Base-by-base conservation (phyloP, 2,888 invertebrate species). In the Stomorhina lunata region DNA sequence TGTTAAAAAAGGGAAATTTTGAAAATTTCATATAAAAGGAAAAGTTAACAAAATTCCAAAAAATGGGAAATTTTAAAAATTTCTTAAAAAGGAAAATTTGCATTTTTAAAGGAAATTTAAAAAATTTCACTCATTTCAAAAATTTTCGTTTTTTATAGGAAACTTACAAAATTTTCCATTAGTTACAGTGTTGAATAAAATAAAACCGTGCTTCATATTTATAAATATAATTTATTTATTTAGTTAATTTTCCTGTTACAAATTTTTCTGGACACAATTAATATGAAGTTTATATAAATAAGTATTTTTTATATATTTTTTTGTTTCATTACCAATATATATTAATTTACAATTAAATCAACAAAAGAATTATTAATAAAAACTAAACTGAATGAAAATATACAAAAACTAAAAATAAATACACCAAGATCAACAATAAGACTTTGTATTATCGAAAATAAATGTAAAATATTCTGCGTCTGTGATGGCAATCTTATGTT, bases 361-460 rank as follows among this genome's bases (percentile, higher is more conserved):
- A 57, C 72, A 73, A 77, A 75, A 40, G 34, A 34, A 78, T 73
- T 65, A 50, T 80, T 81, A 12, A 75, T 45, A 53, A 27, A 72
- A 17, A 63, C 20, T 20, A 79, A 57, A 45, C 63, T 48, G 57
- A 34, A 83, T 61, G 81, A 76, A 57, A 81, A 77, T 59, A 84
- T 48, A 57, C 85, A 85, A 78, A 78, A 85, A 68, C 81, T 78
- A 69, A 85, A 85, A 45, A 84, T 48, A 65, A 83, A 84, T 32
- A 85, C 72, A 43, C 83, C 83, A 25, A 85, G 55, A 68, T 85
- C 84, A n/a, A 77, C 55, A 73, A 85, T 48, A 40, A 85, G 66
- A 65, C 61, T 81, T 68, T 84, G 84, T 75, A 85, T 73, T 61
- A 82, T 84, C 0, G 79, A 68, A 32, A 81, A 27, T 48, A 84